Conservation (phyloP, 2,797 vertebrate species). For the Betta splendens region DNA sequence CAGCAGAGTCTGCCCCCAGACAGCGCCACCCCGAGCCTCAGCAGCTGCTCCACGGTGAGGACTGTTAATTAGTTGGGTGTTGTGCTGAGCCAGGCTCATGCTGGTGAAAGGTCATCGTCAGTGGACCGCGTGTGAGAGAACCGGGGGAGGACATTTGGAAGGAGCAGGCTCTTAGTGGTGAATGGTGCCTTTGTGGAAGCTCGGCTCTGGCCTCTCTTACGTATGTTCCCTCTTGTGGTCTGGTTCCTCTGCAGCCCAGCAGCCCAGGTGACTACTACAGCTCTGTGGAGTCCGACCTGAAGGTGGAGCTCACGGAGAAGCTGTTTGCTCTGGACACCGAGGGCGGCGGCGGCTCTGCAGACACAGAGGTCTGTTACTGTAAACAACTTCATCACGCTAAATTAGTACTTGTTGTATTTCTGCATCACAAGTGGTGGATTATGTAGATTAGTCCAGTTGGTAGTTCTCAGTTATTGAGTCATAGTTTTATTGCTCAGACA, state of each 20-base stretch:
- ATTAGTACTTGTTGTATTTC: not conserved
- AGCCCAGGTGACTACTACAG: slow-evolving; percentile 94
- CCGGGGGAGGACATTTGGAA: slow-evolving; percentile 59
- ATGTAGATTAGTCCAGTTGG: not conserved
- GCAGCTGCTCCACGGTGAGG: slow-evolving; percentile 93
- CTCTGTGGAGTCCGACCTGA: slow-evolving; percentile 87
- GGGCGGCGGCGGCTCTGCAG: slow-evolving; percentile 76
- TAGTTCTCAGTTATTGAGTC: not conserved
- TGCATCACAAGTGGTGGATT: not conserved
- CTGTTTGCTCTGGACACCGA: slow-evolving; percentile 92
- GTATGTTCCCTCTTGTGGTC: not conserved
- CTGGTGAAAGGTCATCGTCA: slow-evolving; percentile 27
- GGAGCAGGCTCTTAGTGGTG: slow-evolving; percentile 28
- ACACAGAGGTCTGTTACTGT: slow-evolving; percentile 81
- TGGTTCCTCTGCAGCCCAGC: slow-evolving; percentile 89
- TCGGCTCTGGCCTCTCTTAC: slow-evolving; percentile 18
- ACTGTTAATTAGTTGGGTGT: slow-evolving; percentile 35
- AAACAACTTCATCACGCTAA: not conserved
- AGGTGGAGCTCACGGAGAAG: slow-evolving; percentile 95
- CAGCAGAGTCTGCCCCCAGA: slow-evolving; percentile 83
- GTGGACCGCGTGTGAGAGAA: slow-evolving; percentile 60
- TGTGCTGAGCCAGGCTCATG: slow-evolving; percentile 28
- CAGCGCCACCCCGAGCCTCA: slow-evolving; percentile 89
- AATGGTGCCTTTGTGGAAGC: slow-evolving; percentile 56
- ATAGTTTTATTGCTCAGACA: not conserved